phyloP scores from a whole-genome alignment of 2,113 vertebrate genomes.

The Sapayoa aenigma region DNA sequence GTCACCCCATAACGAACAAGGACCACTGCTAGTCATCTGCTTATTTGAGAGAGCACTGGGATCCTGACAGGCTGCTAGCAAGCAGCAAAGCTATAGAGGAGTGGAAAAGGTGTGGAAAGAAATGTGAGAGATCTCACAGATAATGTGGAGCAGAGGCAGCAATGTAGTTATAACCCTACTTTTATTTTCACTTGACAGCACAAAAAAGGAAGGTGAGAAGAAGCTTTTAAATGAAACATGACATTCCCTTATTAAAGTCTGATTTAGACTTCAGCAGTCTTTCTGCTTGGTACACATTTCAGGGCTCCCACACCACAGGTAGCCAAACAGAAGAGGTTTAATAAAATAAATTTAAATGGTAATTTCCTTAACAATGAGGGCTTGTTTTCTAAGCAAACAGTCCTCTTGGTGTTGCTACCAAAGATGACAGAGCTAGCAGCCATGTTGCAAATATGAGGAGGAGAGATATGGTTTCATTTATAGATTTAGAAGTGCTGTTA shows the following conservation, averaged over 20 bases:
- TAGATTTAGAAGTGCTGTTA: slow-evolving; percentile 5
- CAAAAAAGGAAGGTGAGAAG: slow-evolving; percentile 61
- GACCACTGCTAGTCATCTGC: slow-evolving; percentile 32
- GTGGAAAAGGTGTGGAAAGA: slow-evolving; percentile 51
- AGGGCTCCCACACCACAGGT: neutral
- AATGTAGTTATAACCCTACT: slow-evolving; percentile 58
- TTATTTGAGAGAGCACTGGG: neutral
- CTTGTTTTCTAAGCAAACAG: slow-evolving; percentile 48
- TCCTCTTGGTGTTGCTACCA: slow-evolving; percentile 6
- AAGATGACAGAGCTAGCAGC: slow-evolving; percentile 10
- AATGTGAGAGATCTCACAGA: slow-evolving; percentile 56
- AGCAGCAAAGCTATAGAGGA: neutral
- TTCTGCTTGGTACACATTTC: neutral
- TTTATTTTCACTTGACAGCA: slow-evolving; percentile 69
- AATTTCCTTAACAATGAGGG: slow-evolving; percentile 27
- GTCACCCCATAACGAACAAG: slow-evolving; percentile 52
- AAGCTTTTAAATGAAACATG: slow-evolving; percentile 72
- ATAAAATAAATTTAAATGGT: slow-evolving; percentile 42
- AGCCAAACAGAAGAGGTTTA: slow-evolving; percentile 32
- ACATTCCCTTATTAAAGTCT: slow-evolving; percentile 70
- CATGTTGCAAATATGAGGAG: slow-evolving; percentile 12
- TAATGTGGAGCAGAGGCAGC: slow-evolving; percentile 58
- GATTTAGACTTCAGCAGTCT: slow-evolving; percentile 61
- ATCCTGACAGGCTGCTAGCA: slow-evolving; percentile 41
- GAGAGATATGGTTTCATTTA: neutral